Percentiles rank a stretch among this genome's conserved stretches.
phyloP scores from a whole-genome alignment of 2,888 invertebrate genomes.

The Ceratothoa steindachneri region DNA sequence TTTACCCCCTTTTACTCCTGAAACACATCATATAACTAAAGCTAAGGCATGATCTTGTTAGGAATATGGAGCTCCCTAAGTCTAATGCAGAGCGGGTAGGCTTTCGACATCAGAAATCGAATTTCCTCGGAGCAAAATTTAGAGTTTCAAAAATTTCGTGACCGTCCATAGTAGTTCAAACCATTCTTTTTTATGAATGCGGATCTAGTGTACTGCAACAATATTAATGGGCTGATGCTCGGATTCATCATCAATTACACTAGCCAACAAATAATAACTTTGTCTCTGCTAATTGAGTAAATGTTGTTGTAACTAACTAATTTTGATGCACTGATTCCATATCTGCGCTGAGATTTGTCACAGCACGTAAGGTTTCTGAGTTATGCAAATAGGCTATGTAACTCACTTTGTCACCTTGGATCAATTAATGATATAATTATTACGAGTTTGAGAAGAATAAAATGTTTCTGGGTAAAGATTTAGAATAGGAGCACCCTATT shows the following conservation, averaged over 20 bases:
- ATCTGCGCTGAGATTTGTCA: no score
- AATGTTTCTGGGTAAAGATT: no score
- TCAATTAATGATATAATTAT: no score
- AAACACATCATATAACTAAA: neutral
- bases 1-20: neutral
- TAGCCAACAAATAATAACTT: no score
- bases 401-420: no score
- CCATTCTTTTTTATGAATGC: neutral
- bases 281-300: no score
- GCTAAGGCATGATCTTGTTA: neutral
- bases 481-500: no score
- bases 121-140: neutral
- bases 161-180: neutral
- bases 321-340: no score
- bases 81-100: neutral
- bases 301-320: no score
- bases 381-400: no score
- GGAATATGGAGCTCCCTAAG: neutral
- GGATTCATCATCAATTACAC: neutral
- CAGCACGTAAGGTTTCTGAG: no score
- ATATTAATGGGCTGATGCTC: neutral
- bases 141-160: neutral
- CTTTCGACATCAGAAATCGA: neutral
- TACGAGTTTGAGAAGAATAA: no score
- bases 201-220: neutral